Conservation (phyloP, 2,797 vertebrate genomes). For the Choloepus didactylus region DNA sequence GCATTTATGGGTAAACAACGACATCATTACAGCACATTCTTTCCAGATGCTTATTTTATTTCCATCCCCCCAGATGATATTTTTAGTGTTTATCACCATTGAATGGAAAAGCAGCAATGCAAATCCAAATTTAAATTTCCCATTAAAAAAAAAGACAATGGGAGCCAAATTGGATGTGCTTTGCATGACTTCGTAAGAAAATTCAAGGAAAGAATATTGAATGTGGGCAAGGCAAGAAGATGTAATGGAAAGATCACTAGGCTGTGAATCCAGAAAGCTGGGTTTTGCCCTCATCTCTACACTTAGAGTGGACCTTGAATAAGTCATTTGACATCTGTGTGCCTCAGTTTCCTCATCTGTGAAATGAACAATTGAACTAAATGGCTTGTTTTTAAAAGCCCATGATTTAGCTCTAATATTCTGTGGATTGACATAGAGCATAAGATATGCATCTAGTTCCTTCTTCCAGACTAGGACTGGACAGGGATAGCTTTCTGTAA, state of each 20-base stretch:
- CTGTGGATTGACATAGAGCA: background rate
- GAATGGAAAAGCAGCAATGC: conserved; percentile 67
- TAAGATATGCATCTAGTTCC: background rate
- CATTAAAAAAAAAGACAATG: conserved; percentile 61
- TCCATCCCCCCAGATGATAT: conserved; percentile 48
- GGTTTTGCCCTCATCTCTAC: background rate
- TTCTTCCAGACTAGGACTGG: background rate
- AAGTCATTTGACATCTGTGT: background rate
- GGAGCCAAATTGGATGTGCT: conserved; percentile 46
- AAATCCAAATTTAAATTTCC: conserved; percentile 79
- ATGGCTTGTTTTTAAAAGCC: background rate
- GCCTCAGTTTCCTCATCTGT: conserved; percentile 9
- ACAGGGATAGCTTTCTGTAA: background rate
- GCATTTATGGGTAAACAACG: conserved; percentile 65
- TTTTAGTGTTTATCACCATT: conserved; percentile 71
- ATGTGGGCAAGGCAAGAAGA: background rate
- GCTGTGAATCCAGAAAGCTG: background rate
- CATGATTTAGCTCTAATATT: background rate
- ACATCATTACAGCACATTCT: conserved; percentile 63
- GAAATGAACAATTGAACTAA: conserved; percentile 37
- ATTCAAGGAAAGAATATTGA: conserved; percentile 51
- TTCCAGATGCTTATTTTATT: conserved; percentile 79
- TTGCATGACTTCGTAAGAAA: conserved; percentile 64
- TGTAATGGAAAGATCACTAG: background rate
- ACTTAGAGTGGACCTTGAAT: background rate